Base-by-base conservation (phyloP, 2,113 vertebrate species). In the Oryzias javanicus region DNA sequence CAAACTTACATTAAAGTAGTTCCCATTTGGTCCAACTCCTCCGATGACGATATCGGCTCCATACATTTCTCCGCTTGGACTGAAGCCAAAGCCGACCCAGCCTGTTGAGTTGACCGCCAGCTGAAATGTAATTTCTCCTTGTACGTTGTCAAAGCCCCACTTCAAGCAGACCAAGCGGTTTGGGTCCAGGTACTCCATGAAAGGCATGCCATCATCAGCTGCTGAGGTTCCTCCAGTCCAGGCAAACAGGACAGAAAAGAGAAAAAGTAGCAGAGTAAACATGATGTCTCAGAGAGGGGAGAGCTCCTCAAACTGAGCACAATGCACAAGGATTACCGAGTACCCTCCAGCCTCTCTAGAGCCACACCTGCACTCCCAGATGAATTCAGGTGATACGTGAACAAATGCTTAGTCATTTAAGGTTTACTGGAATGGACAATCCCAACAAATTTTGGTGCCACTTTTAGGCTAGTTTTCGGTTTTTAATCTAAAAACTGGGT, bases 11-110 rank as follows among this genome's bases (percentile, higher is more conserved):
- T 74, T 87, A 64, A 96, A 94, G 76, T 90, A 94, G 42, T 42
- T 72, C 27, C 89, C 86, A 0, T 60, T 35, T 0, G 82, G 42
- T 41, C 84, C 71, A 47, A 91, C 66, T 35, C 89, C 92, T 55
- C 91, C 93, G 0, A 90, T 85, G 25, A 94, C 81, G 1, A 92
- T 85, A 42, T 94, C 93, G 1, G 90, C 71, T 15, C 86, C 91
- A 1, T 40, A 18, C 74, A 91, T 90, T 25, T 65, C 74, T 70
- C 88, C 85, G 0, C 72, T 71, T 18, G 78, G 55, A 46, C 86
- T 94, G 45, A 94, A 74, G 14, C 92, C 93, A 64, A 93, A 80
- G 59, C 91, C 85, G 55, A 94, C 78, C 91, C 92, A 95, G 27
- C 89, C 92, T 7, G 82, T 73, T 22, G 90, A 90, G 49, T 42